These are phyloP conservation scores for Chymomyza costata DNA, from an alignment of 1,140 invertebrate genomes.

Conservation along the genomic window DNA sequence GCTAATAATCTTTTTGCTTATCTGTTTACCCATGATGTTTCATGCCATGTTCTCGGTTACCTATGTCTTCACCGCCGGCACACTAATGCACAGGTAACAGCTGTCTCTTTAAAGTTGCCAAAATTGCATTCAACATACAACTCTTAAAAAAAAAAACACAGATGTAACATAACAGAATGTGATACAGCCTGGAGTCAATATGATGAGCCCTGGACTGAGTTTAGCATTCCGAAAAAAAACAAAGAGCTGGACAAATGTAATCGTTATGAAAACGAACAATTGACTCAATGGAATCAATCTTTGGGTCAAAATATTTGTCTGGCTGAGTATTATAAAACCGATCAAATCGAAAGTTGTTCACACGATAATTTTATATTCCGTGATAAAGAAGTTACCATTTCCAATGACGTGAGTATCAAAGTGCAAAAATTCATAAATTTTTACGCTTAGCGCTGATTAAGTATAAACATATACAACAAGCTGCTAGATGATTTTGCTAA, in stretches of 20 bases:
- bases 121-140: slow-evolving; percentile 14
- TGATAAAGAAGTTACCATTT: slow-evolving; percentile 61
- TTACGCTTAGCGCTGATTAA: no score
- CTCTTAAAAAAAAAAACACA: slow-evolving; percentile 45
- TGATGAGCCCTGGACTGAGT: slow-evolving; percentile 77
- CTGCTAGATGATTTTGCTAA: no score
- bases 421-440: no score
- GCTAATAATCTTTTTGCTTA: slow-evolving; percentile 76
- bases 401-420: slow-evolving; percentile 73
- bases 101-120: neutral
- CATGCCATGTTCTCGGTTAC: slow-evolving; percentile 77
- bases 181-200: slow-evolving; percentile 74
- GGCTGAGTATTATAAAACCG: slow-evolving; percentile 70
- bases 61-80: slow-evolving; percentile 79
- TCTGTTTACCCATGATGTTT: slow-evolving; percentile 77
- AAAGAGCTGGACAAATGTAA: slow-evolving; percentile 76
- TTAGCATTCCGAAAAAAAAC: slow-evolving; percentile 76
- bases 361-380: slow-evolving; percentile 58
- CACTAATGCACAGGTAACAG: slow-evolving; percentile 78
- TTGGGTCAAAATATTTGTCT: slow-evolving; percentile 55
- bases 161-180: slow-evolving; percentile 81
- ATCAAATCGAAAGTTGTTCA: slow-evolving; percentile 49
- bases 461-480: no score
- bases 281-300: slow-evolving; percentile 17
- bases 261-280: slow-evolving; percentile 66